Conservation (phyloP, 2,113 vertebrate species). For the Dipodomys ordii region DNA sequence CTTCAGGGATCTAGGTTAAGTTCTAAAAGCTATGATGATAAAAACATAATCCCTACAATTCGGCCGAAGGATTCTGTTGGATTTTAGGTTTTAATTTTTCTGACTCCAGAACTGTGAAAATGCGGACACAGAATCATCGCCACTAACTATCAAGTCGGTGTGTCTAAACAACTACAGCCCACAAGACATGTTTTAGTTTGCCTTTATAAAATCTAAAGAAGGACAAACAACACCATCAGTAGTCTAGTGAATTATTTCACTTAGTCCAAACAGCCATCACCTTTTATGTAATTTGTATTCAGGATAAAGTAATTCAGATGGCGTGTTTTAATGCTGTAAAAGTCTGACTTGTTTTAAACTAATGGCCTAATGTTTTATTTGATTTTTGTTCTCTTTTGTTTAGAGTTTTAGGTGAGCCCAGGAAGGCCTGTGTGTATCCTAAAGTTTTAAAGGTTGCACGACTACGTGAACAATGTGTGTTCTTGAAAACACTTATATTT, state of each 20-base stretch:
- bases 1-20: slow-evolving; percentile 29
- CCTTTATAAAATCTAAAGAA: slow-evolving; percentile 23
- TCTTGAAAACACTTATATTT: background rate
- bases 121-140: background rate
- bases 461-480: background rate
- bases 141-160: too few relatives aligned
- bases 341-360: background rate
- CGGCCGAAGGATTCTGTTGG: background rate
- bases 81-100: slow-evolving; percentile 16
- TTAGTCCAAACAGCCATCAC: background rate
- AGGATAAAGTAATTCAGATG: slow-evolving; percentile 16
- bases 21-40: slow-evolving; percentile 30
- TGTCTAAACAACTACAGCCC: slow-evolving; percentile 14
- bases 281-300: background rate
- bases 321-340: background rate
- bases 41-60: slow-evolving; percentile 25
- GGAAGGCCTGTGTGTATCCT: too few relatives aligned
- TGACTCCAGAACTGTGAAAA: background rate
- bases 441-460: accelerated
- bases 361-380: background rate
- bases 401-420: too few relatives aligned
- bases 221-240: background rate
- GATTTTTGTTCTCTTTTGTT: background rate
- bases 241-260: slow-evolving; percentile 21
- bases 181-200: background rate